Base-by-base conservation (phyloP, 2,113 vertebrate species). In the Pollimyrus isidori region DNA sequence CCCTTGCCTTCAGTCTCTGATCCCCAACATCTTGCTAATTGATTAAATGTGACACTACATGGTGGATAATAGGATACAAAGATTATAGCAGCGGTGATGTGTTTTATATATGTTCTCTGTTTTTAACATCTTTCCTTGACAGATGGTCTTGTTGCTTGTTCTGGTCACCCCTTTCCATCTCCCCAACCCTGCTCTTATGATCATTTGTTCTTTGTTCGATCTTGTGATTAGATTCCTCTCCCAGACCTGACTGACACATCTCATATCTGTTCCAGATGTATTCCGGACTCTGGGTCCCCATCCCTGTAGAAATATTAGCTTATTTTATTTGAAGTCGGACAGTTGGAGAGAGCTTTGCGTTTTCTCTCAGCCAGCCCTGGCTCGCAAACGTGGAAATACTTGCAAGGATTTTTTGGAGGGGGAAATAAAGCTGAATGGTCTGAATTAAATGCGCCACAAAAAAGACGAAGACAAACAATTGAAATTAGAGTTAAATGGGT, bases 331-430 rank as follows among this genome's bases (percentile, higher is more conserved):
- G 50, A 88, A 88, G 86, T 89, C 62, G 90, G 88, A 91, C 69
- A 90, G 73, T 65, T 90, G 82, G 88, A 89, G 86, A 90, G 50
- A 90, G 76, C 53, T 84, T 45, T 49, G 82, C 87, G 85, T 50
- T 86, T 88, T 76, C 89, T 90, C 56, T 84, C 46, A 21, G 84
- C 89, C 87, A 84, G 87, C 65, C 65, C 89, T 92, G 91, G 86
- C 90, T 89, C 87, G 56, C 35, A 87, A 90, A 91, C 65, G 90
- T 93, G 91, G 92, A 92, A 92, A 91, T 90, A 50, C 89, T 91
- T 92, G 91, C 90, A 89, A 62, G 39, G 30, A 52, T 88, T 76
- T 89, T 90, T 89, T 84, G 76, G 89, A 91, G 62, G 88, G 89
- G 65, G 62, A 52, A 39, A 86, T 50, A 26, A 23, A 11, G 48